Base-by-base conservation (phyloP, 2,888 invertebrate species). In the Barypeithes pellucidus region DNA sequence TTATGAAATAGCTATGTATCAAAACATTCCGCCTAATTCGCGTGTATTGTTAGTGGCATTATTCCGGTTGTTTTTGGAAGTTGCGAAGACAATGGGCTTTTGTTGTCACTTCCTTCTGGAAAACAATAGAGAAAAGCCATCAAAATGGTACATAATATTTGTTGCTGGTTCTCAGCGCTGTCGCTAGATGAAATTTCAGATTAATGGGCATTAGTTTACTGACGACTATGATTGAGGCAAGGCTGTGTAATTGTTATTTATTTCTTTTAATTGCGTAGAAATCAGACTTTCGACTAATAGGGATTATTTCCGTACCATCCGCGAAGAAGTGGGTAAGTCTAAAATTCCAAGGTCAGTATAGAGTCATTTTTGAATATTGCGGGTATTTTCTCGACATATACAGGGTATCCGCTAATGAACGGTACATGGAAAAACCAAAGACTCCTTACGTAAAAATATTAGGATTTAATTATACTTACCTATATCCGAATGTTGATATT, bases 101-200 rank as follows among this genome's bases (percentile, higher is more conserved):
- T 73, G 73, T 73, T 73, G 69, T 59, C 73, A 69, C 73, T 69
- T 73, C 73, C 65, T 66, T 69, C 45, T 45, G 52, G 52, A 52
- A 63, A 41, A 73, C 73, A 73, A 73, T 73, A 41, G 73, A 59
- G 43, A 67, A 50, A 59, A 39, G 66, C 66, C 47, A 60, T 60
- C 45, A 60, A 59, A 69, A 73, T 66, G 69, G 66, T 66, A 72
- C 67, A 72, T 54, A 67, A 72, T 72, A 72, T 72, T 72, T 72
- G 72, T 72, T 67, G 72, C 66, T 72, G 66, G 71, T 60, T 66
- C 57, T 59, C 66, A 29, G 29, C 1, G 24, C 9, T 14, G 52
- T 29, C 29, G 14, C 52, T 24, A 52, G 24, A 52, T 2, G 9
- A 57, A 33, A 16, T 16, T 57, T 9, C 9, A 57, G 5, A 24